Base-by-base conservation (phyloP, 2,797 vertebrate species). In the Anabas testudineus region DNA sequence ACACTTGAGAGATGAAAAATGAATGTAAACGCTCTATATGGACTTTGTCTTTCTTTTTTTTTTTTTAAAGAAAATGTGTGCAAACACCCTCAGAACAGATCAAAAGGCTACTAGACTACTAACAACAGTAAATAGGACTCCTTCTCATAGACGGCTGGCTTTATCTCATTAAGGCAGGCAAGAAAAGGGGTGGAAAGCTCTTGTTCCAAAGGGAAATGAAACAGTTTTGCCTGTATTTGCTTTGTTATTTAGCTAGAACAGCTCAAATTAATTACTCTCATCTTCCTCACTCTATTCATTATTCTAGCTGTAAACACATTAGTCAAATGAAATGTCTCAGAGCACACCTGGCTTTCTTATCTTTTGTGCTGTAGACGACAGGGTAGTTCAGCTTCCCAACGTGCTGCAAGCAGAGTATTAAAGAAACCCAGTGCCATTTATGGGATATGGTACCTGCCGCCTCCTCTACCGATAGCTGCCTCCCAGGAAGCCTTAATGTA, bases 401-500 rank as follows among this genome's bases (percentile, higher is more conserved):
- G 16, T 10, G 76, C 78, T 70, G 79, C 70, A 16, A 56, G 83
- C 84, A 53, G 58, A 76, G 81, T 75, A 62, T 87, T 86, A 76
- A 84, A 84, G 81, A 66, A 85, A 69, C 67, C 57, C 75, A 18
- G 56, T 53, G 74, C 81, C 80, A 30, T 85, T 85, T 68, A 67
- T 13, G 69, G 85, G 81, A 86, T 70, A 24, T 19, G 75, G 58
- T 80, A 84, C 82, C 87, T 80, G 84, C 83, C 46, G 71, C 80
- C 77, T 86, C 80, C 72, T 80, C 88, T 64, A 61, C 81, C 57
- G 77, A 80, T 86, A 74, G 45, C 85, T 89, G 86, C 83, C 93
- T 93, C 89, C 89, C 92, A 92, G 87, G 90, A 93, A 93, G 91
- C 75, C 69, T 87, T 94, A 93, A 94, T 94, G 90, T 87, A 92